These are phyloP conservation scores for Andrena dorsata DNA, from an alignment of 2,888 invertebrate genomes.

Conservation along the genomic window DNA sequence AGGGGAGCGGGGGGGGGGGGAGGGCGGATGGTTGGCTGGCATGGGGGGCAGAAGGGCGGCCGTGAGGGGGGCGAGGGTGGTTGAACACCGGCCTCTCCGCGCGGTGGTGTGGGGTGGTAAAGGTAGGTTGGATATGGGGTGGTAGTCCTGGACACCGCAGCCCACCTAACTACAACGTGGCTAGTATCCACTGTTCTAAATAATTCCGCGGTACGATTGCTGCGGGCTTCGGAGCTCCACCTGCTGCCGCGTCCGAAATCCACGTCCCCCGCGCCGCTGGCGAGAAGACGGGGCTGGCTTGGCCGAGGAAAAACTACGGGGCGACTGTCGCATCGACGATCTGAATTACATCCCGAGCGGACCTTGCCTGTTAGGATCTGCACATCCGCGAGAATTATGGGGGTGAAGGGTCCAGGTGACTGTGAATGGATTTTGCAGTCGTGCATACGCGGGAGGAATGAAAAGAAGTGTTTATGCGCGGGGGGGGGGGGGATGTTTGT, in stretches of 20 bases:
- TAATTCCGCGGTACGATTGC: constrained; percentile 84
- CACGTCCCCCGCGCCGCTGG: constrained; percentile 46
- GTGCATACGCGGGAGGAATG: no score
- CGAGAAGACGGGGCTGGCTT: constrained; percentile 6
- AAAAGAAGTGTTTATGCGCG: no score
- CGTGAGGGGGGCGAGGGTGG: constrained; percentile 65
- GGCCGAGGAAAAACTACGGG: constrained; percentile 28
- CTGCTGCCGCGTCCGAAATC: constrained; percentile 72
- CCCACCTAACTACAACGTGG: constrained; percentile 82
- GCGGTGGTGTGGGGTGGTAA: constrained; percentile 72
- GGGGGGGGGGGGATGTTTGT: no score
- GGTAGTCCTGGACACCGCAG: constrained; percentile 82
- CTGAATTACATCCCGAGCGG: constrained; percentile 50
- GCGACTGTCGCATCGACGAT: constrained; percentile 24
- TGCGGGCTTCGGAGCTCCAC: constrained; percentile 79
- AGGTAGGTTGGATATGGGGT: constrained; percentile 80
- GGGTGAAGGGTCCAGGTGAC: no score
- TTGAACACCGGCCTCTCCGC: constrained; percentile 70
- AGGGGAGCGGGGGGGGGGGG: constrained; percentile 64
- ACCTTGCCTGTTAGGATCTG: constrained; percentile 65
- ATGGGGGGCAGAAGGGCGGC: constrained; percentile 70
- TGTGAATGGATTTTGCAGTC: no score
- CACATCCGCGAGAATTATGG: not conserved
- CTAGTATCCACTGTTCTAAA: constrained; percentile 83
- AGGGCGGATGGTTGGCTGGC: constrained; percentile 68